These are phyloP conservation scores for Pseudotriccus pelzelni DNA, from an alignment of 2,797 vertebrate genomes.

Conservation along the genomic window DNA sequence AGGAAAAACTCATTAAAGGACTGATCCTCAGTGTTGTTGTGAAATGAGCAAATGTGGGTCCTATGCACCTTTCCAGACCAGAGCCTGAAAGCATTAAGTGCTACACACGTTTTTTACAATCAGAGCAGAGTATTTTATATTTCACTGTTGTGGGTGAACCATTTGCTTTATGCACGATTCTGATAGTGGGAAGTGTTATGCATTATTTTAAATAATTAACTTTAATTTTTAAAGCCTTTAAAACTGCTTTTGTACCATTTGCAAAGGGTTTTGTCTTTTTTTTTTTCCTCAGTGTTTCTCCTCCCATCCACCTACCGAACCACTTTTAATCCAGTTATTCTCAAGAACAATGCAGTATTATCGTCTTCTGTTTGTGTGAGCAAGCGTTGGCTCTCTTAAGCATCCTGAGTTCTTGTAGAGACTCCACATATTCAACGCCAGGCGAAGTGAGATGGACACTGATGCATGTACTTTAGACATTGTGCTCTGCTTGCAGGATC, in stretches of 20 bases:
- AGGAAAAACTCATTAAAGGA: not conserved
- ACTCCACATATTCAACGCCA: not conserved
- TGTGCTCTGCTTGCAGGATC: not conserved
- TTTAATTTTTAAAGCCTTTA: slow-evolving; percentile 20
- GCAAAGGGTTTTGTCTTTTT: not conserved
- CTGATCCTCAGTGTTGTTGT: not conserved
- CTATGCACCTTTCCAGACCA: not conserved
- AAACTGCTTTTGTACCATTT: not conserved
- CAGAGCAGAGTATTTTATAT: not conserved
- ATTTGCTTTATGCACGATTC: not conserved
- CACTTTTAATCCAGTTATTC: not conserved
- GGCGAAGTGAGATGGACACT: not conserved
- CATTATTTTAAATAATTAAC: slow-evolving; percentile 43
- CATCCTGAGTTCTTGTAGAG: not conserved
- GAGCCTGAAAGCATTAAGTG: not conserved
- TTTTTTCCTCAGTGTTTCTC: not conserved
- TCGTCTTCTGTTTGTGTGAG: not conserved
- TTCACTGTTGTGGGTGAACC: not conserved
- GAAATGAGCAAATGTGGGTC: not conserved
- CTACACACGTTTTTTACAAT: not conserved
- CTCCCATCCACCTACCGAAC: not conserved
- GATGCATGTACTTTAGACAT: not conserved
- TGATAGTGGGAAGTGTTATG: not conserved
- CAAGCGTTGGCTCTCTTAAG: not conserved
- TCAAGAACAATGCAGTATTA: not conserved